Evolutionary conservation across 2,888 invertebrate species (phyloP), one percentile per base, ranked within the genome.

Genomic region (Pomacea canaliculata): DNA sequence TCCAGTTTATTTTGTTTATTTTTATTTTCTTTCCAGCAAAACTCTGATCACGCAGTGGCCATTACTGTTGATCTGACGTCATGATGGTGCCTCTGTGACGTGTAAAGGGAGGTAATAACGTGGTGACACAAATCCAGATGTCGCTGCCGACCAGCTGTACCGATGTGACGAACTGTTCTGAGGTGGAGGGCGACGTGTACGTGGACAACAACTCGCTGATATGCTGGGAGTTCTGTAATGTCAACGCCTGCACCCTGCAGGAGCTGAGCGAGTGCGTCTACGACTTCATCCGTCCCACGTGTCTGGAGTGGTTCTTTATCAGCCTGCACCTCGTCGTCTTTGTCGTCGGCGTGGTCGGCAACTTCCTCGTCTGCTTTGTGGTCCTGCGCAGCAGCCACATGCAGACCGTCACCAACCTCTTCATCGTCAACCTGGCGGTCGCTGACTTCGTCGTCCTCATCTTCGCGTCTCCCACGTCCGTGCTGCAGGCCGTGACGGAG

Each of bases 361-460:
- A 98, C 89, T 94, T 94, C 0, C 92, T 97, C 70, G 97, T 98
- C 60, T 96, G 96, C 85, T 93, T 95, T 75, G 97, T 97, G 0
- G 97, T 97, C 51, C 95, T 96, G 86, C 93, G 96, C 76, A 97
- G 96, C 87, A 95, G 94, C 83, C 93, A 94, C 3, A 97, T 97
- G 97, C 93, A 96, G 79, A 97, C 96, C 0, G 96, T 97, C 62
- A 97, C 97, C 77, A 97, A 97, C 91, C 95, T 96, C 90, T 97
- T 97, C 91, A 96, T 97, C 88, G 96, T 96, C 78, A 97, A 97
- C 90, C 91, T 97, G 84, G 97, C 97, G 0, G 93, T 95, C 70
- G 91, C 94, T 56, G 97, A 97, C 90, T 95, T 97, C 87, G 93
- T 97, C 92, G 97, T 97, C 79, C 95, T 97, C 63, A 91, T 97